A percentile compares a stretch with the other conserved stretches of the same genome.
phyloP scores from a whole-genome alignment of 2,888 invertebrate species.

The Copidosoma aretas region DNA sequence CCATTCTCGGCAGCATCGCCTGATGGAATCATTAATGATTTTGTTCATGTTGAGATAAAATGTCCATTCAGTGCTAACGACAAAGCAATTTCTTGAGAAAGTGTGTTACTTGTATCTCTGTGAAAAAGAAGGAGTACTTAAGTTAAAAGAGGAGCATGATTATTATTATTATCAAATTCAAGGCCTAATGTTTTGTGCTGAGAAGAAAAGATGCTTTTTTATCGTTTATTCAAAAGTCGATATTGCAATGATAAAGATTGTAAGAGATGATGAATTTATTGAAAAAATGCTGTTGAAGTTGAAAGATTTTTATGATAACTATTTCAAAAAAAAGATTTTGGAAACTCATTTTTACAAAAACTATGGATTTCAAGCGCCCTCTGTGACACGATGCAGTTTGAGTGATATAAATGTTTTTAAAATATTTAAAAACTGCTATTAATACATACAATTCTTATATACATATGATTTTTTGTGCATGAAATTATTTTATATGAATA shows the following conservation, averaged over 20 bases:
- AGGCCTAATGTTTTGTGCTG: not conserved
- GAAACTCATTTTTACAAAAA: no score
- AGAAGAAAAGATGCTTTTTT: not conserved
- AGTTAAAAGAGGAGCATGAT: no score
- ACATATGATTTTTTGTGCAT: no score
- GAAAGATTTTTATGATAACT: not conserved
- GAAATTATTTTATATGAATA: no score
- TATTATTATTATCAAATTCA: not conserved
- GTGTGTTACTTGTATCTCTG: conserved; percentile 35
- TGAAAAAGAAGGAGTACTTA: not conserved
- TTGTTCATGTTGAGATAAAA: not conserved
- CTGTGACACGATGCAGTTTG: no score
- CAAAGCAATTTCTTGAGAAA: conserved; percentile 20
- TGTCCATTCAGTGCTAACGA: conserved; percentile 29
- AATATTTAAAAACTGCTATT: no score
- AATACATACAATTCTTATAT: no score
- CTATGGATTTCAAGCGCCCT: no score
- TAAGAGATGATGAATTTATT: not conserved
- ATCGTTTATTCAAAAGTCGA: not conserved
- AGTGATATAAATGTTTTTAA: no score
- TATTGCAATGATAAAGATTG: not conserved
- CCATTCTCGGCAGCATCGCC: not conserved
- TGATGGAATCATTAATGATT: conserved; percentile 23
- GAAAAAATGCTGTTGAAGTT: not conserved
- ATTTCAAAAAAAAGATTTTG: no score